Evolutionary conservation across 1,140 invertebrate species (phyloP).

Genomic region (Formica selysi): DNA sequence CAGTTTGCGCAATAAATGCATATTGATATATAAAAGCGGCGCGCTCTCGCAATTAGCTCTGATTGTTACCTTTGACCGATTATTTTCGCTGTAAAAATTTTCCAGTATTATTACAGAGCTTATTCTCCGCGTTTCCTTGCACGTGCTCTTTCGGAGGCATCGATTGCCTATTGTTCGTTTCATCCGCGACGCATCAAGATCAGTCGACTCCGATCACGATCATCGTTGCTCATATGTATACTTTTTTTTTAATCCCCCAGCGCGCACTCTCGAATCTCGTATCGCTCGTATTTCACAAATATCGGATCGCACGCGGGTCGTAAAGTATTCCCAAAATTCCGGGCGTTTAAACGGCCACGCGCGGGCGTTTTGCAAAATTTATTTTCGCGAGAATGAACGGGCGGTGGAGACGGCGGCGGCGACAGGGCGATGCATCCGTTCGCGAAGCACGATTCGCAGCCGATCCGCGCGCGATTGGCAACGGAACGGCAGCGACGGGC

Average conservation of each 20-base stretch:
- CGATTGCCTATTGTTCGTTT: background rate
- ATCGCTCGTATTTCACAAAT: constrained; percentile 75
- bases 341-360: constrained; percentile 57
- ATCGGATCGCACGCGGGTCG: constrained; percentile 71
- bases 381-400: constrained; percentile 54
- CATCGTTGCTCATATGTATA: constrained; percentile 11
- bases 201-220: constrained; percentile 34
- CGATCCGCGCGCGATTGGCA: constrained; percentile 40
- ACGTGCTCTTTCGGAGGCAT: background rate
- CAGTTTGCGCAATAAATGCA: constrained; percentile 65
- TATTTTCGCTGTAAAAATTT: constrained; percentile 16
- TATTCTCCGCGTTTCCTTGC: background rate
- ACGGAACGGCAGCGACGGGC: constrained; percentile 25
- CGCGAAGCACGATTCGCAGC: constrained; percentile 25
- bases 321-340: constrained; percentile 70
- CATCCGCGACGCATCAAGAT: constrained; percentile 20
- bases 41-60: constrained; percentile 56
- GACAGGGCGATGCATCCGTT: background rate
- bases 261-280: constrained; percentile 22
- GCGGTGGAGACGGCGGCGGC: background rate
- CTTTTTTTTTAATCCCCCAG: constrained; percentile 42
- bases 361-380: constrained; percentile 67
- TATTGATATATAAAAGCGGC: constrained; percentile 64
- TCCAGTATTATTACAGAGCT: background rate
- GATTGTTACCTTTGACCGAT: constrained; percentile 44